Evolutionary conservation across 2,797 vertebrate genomes (phyloP), one percentile per base, ranked within the genome.

Genomic region (Hypotaenidia philippensis): DNA sequence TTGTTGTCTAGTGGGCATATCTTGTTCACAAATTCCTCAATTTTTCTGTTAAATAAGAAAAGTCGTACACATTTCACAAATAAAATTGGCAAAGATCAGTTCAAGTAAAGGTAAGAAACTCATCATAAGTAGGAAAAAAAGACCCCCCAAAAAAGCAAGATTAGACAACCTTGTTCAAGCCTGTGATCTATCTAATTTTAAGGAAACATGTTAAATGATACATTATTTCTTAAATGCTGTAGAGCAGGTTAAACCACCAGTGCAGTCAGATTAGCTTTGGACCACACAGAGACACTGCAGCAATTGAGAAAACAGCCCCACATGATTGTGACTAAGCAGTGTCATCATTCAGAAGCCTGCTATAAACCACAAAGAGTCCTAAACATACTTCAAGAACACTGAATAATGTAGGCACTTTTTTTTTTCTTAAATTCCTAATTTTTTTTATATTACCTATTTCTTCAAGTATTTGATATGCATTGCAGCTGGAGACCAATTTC

Each of bases 201-300:
- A 59, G 38, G 31, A 47, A 79, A 63, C 1, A 2, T 5, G 2
- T 44, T 78, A 38, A 50, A 69, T 27, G 3, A 40, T 49, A 36
- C 45, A 55, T 5, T 38, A 31, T 74, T 74, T 77, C 23, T 63
- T 77, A 41, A 76, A 14, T 41, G 21, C 6, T 66, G 21, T 57
- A 27, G 21, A 68, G 13, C 40, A 78, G 38, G 53, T 53, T 40
- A 60, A 70, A 74, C 4, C 1, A 38, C 27, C 26, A 8, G 6
- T 65, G 13, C 34, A 38, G 16, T 22, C 23, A 79, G 29, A 65
- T 75, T 49, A 32, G 18, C 78, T 69, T 63, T 19, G 87, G n/a
- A 49, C 13, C 13, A 53, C 1, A 3, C 4, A 1, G 9, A 72
- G 72, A 18, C 13, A 64, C 26, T 3, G 2, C 19, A 68, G 8